These are phyloP conservation scores for Cnemophilus loriae DNA, from an alignment of 2,113 vertebrate genomes.

Conservation along the genomic window DNA sequence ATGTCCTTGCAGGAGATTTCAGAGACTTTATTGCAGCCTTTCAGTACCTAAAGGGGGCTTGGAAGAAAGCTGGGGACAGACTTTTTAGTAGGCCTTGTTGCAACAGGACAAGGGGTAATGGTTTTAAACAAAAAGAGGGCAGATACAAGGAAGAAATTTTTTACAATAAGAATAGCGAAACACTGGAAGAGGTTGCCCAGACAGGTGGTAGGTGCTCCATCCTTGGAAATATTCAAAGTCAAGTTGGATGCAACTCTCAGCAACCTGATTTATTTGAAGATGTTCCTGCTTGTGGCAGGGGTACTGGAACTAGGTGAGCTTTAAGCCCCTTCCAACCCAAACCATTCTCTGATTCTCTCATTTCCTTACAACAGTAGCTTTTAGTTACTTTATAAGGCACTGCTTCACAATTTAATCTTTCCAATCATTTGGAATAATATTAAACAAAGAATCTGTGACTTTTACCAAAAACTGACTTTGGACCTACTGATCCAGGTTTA, in stretches of 20 bases:
- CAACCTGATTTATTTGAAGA: not conserved
- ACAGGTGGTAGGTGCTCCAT: not conserved
- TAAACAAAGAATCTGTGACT: not conserved
- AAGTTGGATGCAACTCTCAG: not conserved
- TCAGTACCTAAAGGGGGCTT: not conserved
- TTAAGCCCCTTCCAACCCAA: not conserved
- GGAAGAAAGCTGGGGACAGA: not conserved
- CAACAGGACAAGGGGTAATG: not conserved
- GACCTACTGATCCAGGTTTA: not conserved
- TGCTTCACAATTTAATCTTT: not conserved
- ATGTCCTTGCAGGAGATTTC: not conserved
- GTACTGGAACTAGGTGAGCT: not conserved
- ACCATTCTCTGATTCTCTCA: not conserved
- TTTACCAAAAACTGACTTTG: not conserved
- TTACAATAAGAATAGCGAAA: not conserved
- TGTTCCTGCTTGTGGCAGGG: not conserved
- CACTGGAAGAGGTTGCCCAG: not conserved
- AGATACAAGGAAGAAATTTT: not conserved
- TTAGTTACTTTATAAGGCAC: not conserved
- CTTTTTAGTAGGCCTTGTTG: not conserved
- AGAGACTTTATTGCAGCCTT: not conserved
- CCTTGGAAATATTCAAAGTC: not conserved
- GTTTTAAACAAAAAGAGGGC: not conserved
- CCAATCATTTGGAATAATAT: not conserved
- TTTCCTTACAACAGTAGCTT: not conserved